Base-by-base conservation (phyloP, 2,797 vertebrate genomes). In the Xenops minutus region DNA sequence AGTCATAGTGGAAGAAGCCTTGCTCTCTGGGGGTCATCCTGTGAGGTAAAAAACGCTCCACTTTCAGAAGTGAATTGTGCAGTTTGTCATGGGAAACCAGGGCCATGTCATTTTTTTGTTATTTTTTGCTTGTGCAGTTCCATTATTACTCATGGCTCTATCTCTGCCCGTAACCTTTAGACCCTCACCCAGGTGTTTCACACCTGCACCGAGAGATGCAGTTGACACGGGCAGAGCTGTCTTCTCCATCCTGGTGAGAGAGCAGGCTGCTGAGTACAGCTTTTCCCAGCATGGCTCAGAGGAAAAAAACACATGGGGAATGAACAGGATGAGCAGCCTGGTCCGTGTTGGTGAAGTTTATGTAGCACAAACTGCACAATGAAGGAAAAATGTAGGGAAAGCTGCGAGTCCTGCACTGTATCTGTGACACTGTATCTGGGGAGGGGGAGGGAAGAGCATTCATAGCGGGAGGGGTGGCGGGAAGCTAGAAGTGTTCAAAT, bases 371-470 rank as follows among this genome's bases (percentile, higher is more conserved):
- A 96, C 94, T 97, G 44, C 93, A 96, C 86, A 84, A 94, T 95
- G 96, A 98, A 98, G 97, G 97, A 98, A 93, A 71, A 97, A 73
- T 41, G 10, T 84, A 90, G 73, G 96, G 93, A 89, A 95, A 96
- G 93, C 92, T 92, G 92, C 27, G 37, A 94, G 94, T 96, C 96
- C 93, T 92, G 92, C 97, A 95, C 95, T 96, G 93, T 92, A 94
- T 97, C 95, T 95, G 77, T 93, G 91, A 93, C 92, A 95, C 73
- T 94, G 79, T 94, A 96, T 95, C 89, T 95, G 85, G 95, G 72
- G 78, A 95, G 62, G 78, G 92, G 92, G 81, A 84, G 88, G 94
- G 92, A 92, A 90, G 82, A 44, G 55, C 90, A 26, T 82, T 82
- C 6, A 0, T 92, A 84, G 94, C 5, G 64, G 92, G 91, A 85